These are phyloP conservation scores for Turdus rufiventris DNA, from an alignment of 2,113 vertebrate species.

Conservation along the genomic window DNA sequence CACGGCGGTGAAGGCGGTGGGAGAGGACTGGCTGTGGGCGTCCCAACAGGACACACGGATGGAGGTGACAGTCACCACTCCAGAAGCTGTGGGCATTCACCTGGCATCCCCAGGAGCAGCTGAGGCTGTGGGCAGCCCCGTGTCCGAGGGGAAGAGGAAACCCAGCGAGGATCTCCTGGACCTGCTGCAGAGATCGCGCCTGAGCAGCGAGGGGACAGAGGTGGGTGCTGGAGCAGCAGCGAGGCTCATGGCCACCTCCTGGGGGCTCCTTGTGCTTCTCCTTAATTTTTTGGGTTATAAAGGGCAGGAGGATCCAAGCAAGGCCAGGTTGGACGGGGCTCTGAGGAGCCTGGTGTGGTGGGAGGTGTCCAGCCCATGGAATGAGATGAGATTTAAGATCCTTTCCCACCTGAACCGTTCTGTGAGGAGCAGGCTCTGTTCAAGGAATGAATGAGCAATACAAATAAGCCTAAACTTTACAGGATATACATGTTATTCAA, in stretches of 20 bases:
- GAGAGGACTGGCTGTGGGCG: conserved; percentile 58
- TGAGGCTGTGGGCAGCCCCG: background rate
- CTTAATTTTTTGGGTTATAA: background rate
- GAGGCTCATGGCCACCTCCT: fast-evolving
- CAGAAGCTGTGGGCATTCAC: background rate
- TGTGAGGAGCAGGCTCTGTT: background rate
- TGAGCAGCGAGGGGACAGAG: conserved; percentile 27
- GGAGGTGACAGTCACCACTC: background rate
- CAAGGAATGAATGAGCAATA: background rate
- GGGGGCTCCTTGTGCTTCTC: fast-evolving
- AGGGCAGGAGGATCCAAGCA: background rate
- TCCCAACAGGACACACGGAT: background rate
- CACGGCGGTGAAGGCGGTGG: background rate
- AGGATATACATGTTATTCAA: background rate
- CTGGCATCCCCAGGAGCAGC: background rate
- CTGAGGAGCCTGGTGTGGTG: background rate
- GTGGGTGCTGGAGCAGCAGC: conserved; percentile 18
- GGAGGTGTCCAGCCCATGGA: background rate
- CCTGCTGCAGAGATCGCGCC: conserved; percentile 22
- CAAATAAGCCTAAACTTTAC: background rate
- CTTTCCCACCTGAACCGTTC: background rate
- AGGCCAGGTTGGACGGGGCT: background rate
- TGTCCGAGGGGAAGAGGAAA: background rate
- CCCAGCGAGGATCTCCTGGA: conserved; percentile 18
- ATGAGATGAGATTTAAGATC: background rate